phyloP scores from a whole-genome alignment of 92 coral and sea anemone genomes.

The Scolanthus callimorphus region DNA sequence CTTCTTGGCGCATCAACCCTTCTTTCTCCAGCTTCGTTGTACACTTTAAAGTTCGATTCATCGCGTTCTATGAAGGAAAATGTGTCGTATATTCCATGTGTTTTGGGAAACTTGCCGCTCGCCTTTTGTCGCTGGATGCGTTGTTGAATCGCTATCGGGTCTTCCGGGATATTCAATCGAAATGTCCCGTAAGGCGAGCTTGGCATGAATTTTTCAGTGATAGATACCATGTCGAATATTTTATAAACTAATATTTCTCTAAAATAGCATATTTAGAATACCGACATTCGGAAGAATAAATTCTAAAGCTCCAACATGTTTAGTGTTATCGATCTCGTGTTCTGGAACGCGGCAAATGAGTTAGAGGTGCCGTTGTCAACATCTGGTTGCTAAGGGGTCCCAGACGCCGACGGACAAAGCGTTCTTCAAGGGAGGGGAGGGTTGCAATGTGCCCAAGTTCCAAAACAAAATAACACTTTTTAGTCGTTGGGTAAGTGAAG shows the following conservation, averaged over 20 bases:
- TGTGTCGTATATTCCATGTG: constrained; percentile 47
- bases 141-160: constrained; percentile 68
- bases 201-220: constrained; percentile 40
- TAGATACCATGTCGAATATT: constrained; percentile 46
- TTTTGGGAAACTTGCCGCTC: constrained; percentile 63
- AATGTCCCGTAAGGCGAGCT: constrained; percentile 79
- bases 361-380: constrained; percentile 61
- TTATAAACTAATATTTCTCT: constrained; percentile 1
- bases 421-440: too few relatives aligned
- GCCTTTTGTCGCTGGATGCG: constrained; percentile 71
- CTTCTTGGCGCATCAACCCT: constrained; percentile 81
- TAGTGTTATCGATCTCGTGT: constrained; percentile 8
- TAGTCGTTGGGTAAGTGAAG: too few relatives aligned
- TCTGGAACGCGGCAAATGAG: constrained; percentile 53
- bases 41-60: constrained; percentile 60
- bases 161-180: constrained; percentile 76
- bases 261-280: constrained; percentile 5
- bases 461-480: too few relatives aligned
- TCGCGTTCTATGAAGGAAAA: constrained; percentile 75
- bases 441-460: too few relatives aligned
- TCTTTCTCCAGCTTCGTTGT: constrained; percentile 71
- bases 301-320: constrained; percentile 16
- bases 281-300: constrained; percentile 4
- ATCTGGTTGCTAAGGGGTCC: constrained; percentile 70
- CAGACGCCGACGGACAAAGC: too few relatives aligned